Base-by-base conservation (phyloP, 2,797 vertebrate species). In the Hoplostethus atlanticus region DNA sequence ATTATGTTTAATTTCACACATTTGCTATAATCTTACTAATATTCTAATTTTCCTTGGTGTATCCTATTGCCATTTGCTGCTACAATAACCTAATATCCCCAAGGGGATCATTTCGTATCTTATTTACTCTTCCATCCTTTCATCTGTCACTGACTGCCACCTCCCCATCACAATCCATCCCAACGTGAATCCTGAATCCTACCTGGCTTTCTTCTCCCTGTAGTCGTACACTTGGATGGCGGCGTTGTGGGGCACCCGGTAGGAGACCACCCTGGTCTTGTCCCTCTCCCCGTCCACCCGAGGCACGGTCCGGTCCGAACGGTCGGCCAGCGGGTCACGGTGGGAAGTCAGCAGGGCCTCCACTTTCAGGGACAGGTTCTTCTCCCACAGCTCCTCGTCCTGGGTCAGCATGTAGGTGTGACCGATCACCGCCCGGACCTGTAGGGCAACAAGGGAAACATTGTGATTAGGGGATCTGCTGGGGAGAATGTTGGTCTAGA, bases 151-250 rank as follows among this genome's bases (percentile, higher is more conserved):
- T 36, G 34, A 36, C 34, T 36, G 34, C 36, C 36, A 34, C 6
- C 16, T 8, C 4, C 0, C 0, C 7, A 0, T 2, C 4, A 4
- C 6, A 36, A 13, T 56, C 5, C 62, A 16, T 56, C 8, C 17
- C 2, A 1, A 6, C 53, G 15, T 17, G 11, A 16, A 30, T 44
- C 30, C 16, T 0, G 11, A 7, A 12, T 0, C 85, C 79, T 79
- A 97, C 97, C 97, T 95, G 50, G 97, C 95, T 57, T 50, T 91
- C 85, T 96, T 97, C 87, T 96, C 96, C 6, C 95, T 85, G 94
- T 97, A 98, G 93, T 97, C 97, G 0, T 98, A 98, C n/a, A 98
- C 96, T 87, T 98, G 97, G n/a, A 96, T 89, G 0, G 96, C 95
- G 0, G 96, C 96, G 0, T 97, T 98, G 92, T 98, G 97, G 0